Evolutionary conservation across 2,797 vertebrate species (phyloP).

Genomic region (Tarsius wallacei): DNA sequence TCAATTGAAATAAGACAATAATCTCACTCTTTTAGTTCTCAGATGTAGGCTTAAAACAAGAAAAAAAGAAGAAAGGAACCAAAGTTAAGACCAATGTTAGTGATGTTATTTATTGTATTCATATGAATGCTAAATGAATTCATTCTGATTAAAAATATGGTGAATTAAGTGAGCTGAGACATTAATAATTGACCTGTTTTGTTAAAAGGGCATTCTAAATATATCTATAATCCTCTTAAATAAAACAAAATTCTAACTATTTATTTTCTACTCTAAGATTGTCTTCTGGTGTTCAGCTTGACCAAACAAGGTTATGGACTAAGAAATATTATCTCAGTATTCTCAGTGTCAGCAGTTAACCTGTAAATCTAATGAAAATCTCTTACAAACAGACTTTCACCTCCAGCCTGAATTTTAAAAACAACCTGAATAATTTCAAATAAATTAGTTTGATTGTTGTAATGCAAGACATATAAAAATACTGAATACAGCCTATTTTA

Average conservation of each 20-base stretch:
- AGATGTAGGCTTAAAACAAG: not conserved
- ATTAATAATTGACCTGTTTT: constrained; percentile 61
- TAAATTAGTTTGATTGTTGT: constrained; percentile 61
- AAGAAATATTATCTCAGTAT: not conserved
- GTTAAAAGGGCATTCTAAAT: constrained; percentile 68
- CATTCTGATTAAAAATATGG: constrained; percentile 8
- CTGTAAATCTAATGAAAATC: not conserved
- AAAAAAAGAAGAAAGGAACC: not conserved
- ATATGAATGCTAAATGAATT: constrained; percentile 69
- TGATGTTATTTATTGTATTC: constrained; percentile 59
- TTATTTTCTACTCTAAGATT: constrained; percentile 58
- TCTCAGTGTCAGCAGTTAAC: constrained; percentile 47
- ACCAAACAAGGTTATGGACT: constrained; percentile 21
- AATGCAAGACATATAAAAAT: constrained; percentile 52
- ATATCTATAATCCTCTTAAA: constrained; percentile 66
- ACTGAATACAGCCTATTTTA: not conserved
- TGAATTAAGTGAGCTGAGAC: constrained; percentile 33
- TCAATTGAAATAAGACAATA: not conserved
- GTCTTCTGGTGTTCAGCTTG: constrained; percentile 56
- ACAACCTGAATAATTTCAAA: constrained; percentile 22
- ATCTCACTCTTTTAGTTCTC: not conserved
- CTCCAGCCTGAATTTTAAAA: constrained; percentile 64
- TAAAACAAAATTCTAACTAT: constrained; percentile 62
- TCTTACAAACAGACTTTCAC: not conserved
- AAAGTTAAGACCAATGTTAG: constrained; percentile 35